Percentiles rank a stretch among this genome's conserved stretches.
Conservation (phyloP, 2,113 vertebrate species). For the Oncorhynchus keta region DNA sequence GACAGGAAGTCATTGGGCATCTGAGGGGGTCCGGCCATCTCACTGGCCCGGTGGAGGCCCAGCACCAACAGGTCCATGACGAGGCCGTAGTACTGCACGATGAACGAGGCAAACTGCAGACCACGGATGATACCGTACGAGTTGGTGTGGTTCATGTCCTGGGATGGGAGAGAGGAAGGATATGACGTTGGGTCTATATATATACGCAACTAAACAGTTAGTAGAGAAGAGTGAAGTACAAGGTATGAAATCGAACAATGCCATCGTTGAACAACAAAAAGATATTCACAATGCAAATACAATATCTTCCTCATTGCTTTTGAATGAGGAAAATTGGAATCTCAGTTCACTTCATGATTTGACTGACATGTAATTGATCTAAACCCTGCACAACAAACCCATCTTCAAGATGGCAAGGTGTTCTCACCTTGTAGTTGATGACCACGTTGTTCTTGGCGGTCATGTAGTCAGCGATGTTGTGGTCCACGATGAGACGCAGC, state of each 20-base stretch:
- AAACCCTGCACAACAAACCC: too few species aligned
- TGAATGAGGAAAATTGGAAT: too few species aligned
- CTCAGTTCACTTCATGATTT: not conserved
- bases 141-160: constrained; percentile 99
- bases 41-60: constrained; percentile 94
- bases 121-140: constrained; percentile 98
- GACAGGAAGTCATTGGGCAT: constrained; percentile 99
- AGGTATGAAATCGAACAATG: not conserved
- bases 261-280: not conserved
- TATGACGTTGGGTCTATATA: too few species aligned
- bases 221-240: not conserved
- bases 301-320: too few species aligned
- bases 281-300: too few species aligned
- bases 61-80: constrained; percentile 98
- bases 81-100: constrained; percentile 97
- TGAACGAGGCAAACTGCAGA: constrained; percentile 98
- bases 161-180: constrained; percentile 16
- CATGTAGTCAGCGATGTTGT: constrained; percentile 99
- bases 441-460: constrained; percentile 99
- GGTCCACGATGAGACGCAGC: constrained; percentile 96
- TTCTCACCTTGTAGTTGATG: constrained; percentile 96
- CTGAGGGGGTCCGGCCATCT: constrained; percentile 98
- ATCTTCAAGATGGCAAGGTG: not conserved
- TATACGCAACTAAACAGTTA: too few species aligned
- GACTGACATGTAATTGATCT: not conserved